Evolutionary conservation across 2,888 invertebrate genomes (phyloP).

Genomic region (Drosophila falleni): DNA sequence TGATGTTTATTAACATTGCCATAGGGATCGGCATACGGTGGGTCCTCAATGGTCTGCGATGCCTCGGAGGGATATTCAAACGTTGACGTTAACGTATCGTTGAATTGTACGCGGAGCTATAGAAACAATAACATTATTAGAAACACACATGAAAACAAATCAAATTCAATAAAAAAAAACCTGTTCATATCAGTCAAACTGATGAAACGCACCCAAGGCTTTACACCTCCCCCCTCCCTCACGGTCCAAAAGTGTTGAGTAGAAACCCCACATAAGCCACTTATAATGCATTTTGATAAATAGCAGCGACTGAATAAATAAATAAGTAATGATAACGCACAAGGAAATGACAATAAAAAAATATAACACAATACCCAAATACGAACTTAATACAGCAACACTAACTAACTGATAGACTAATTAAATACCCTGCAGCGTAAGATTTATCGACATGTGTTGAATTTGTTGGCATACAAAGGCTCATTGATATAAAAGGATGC

Average conservation of each 20-base stretch:
- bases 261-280: conserved; percentile 39
- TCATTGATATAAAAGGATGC: neutral
- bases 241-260: neutral
- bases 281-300: conserved; percentile 70
- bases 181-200: conserved; percentile 52
- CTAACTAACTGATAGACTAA: conserved; percentile 5
- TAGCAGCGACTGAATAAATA: conserved; percentile 53
- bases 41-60: conserved; percentile 90
- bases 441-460: neutral
- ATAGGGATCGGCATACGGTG: conserved; percentile 80
- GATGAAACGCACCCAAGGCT: conserved; percentile 63
- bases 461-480: neutral
- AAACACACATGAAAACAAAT: neutral
- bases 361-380: neutral
- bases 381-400: conserved; percentile 4
- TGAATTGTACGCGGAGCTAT: conserved; percentile 95
- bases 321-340: conserved; percentile 49
- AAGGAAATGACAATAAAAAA: conserved; percentile 33
- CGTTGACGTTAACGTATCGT: conserved; percentile 93
- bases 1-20: conserved; percentile 72
- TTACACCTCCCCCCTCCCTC: neutral
- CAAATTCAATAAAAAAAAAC: neutral
- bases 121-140: conserved; percentile 42
- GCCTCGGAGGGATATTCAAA: conserved; percentile 98
- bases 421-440: conserved; percentile 14